These are phyloP conservation scores for Acleris sparsana DNA, from an alignment of 2,888 invertebrate species.

Conservation along the genomic window DNA sequence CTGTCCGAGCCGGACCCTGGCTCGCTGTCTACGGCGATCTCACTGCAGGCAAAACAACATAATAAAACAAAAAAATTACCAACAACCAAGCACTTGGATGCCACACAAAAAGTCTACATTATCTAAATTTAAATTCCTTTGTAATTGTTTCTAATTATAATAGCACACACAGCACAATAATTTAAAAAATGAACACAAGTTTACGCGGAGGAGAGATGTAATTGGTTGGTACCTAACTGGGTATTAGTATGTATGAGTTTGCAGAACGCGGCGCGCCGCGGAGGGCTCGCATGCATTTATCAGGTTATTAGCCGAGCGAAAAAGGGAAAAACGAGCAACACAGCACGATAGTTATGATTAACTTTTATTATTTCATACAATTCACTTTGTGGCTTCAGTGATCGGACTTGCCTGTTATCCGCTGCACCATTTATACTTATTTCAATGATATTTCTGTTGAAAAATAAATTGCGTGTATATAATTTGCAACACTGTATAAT, in stretches of 20 bases:
- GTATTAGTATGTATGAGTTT: constrained; percentile 36
- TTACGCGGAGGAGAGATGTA: constrained; percentile 24
- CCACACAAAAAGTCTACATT: background rate
- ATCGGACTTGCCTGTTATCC: constrained; percentile 68
- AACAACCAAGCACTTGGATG: background rate
- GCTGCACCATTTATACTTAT: constrained; percentile 60
- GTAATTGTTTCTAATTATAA: constrained; percentile 22
- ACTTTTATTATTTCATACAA: constrained; percentile 35
- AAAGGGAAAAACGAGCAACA: constrained; percentile 29
- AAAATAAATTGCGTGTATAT: constrained; percentile 39
- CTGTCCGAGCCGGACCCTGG: constrained; percentile 77
- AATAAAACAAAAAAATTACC: background rate
- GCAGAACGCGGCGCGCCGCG: constrained; percentile 24
- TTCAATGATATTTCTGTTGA: constrained; percentile 75
- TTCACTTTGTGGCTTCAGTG: constrained; percentile 20
- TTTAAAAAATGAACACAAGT: constrained; percentile 31
- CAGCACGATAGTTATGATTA: constrained; percentile 33
- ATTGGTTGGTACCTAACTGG: constrained; percentile 26
- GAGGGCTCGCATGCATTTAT: constrained; percentile 35
- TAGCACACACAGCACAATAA: constrained; percentile 23
- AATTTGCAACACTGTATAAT: background rate
- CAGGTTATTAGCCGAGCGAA: constrained; percentile 34
- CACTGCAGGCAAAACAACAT: constrained; percentile 53
- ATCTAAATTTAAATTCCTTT: constrained; percentile 9
- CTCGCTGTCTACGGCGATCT: constrained; percentile 74